Evolutionary conservation across 2,888 invertebrate genomes (phyloP).

Genomic region (Drosophila kuntzei): DNA sequence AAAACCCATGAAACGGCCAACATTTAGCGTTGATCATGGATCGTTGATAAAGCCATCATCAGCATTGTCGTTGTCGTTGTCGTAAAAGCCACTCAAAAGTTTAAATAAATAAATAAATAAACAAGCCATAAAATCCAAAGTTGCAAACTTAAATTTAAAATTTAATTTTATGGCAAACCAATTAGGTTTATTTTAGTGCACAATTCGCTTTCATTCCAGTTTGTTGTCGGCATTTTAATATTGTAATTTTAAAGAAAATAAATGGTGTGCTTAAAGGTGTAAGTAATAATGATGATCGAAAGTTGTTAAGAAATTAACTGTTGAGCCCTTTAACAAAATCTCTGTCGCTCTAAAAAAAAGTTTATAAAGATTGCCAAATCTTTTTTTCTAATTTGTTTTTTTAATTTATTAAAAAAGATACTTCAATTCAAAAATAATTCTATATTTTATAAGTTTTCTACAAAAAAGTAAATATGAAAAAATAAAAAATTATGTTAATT

Average conservation of each 20-base stretch:
- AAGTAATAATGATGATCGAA: conserved; percentile 5
- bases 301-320: background rate
- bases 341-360: no score
- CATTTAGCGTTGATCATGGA: conserved; percentile 54
- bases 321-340: background rate
- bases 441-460: no score
- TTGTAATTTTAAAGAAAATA: conserved; percentile 3
- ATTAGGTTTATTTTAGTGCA: conserved; percentile 55
- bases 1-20: conserved; percentile 43
- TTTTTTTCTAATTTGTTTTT: background rate
- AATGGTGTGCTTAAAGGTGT: background rate
- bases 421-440: no score
- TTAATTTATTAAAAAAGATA: background rate
- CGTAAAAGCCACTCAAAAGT: conserved; percentile 49
- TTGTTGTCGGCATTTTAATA: conserved; percentile 14
- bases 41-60: conserved; percentile 71
- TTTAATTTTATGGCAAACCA: conserved; percentile 49
- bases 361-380: no score
- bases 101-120: conserved; percentile 55
- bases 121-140: conserved; percentile 38
- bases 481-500: conserved; percentile 13
- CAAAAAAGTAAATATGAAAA: no score
- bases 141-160: conserved; percentile 70
- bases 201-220: conserved; percentile 52
- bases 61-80: background rate